A percentile compares a stretch with the other conserved stretches of the same genome.
These are phyloP conservation scores for Pseudococcus jackbeardsleyi DNA, from an alignment of 2,888 invertebrate species.

Conservation along the genomic window DNA sequence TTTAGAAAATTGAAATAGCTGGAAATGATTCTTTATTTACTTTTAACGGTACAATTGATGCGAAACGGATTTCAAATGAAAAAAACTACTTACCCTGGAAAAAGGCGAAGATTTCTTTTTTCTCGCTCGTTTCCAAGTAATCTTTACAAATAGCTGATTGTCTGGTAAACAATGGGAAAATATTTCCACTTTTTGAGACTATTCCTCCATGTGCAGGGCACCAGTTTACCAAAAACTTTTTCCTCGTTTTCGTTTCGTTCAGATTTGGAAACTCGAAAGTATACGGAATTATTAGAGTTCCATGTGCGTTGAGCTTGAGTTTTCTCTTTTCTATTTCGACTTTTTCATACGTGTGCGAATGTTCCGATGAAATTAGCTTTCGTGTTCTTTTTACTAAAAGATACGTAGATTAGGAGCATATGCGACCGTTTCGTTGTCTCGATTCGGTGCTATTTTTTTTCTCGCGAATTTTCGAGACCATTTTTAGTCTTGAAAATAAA, in stretches of 20 bases:
- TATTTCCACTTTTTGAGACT: conserved; percentile 23
- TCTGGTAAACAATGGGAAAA: conserved; percentile 40
- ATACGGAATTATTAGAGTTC: neutral
- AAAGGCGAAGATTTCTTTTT: conserved; percentile 11
- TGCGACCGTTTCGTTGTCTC: neutral
- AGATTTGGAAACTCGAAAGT: neutral
- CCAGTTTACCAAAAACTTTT: neutral
- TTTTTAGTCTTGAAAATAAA: neutral
- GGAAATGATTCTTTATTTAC: conserved; percentile 41
- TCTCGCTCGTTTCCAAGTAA: neutral
- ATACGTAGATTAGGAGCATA: neutral
- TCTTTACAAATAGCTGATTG: conserved; percentile 32
- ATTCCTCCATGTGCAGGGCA: neutral
- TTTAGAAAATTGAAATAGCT: conserved; percentile 26
- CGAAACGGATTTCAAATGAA: conserved; percentile 45
- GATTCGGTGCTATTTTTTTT: neutral
- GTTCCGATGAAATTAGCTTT: neutral
- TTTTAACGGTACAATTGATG: conserved; percentile 22
- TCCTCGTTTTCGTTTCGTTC: neutral
- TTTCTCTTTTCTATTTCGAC: neutral
- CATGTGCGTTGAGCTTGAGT: neutral
- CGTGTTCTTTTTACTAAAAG: neutral
- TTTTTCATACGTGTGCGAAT: neutral
- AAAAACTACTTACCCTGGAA: neutral
- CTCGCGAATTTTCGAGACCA: neutral